These are phyloP conservation scores for Tiaroga cobitis DNA, from an alignment of 2,797 vertebrate species.

Conservation along the genomic window DNA sequence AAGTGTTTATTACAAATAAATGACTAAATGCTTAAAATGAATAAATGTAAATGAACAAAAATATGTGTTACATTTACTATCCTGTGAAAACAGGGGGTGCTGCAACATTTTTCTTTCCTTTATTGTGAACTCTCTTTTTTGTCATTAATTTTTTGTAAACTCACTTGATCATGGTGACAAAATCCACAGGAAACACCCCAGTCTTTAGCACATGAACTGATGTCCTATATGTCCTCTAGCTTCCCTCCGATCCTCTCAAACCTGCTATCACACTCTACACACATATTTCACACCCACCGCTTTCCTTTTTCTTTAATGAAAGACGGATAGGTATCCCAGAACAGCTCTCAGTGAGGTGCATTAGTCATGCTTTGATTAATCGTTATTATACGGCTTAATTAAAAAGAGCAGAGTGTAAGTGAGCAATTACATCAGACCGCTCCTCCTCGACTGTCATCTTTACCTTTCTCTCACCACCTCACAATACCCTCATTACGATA, in stretches of 20 bases:
- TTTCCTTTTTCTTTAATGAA: constrained; percentile 10
- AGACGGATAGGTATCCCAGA: constrained; percentile 14
- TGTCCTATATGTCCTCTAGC: constrained; percentile 28
- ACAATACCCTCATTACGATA: constrained; percentile 32
- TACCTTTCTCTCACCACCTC: constrained; percentile 30
- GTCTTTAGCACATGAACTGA: neutral
- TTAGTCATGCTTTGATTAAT: constrained; percentile 52
- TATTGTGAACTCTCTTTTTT: neutral
- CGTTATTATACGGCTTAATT: constrained; percentile 48
- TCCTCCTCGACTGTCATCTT: constrained; percentile 28
- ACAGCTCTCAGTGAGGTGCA: constrained; percentile 7
- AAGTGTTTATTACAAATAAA: too few species aligned
- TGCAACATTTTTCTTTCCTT: neutral
- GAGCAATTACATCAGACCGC: constrained; percentile 33
- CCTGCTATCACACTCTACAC: neutral
- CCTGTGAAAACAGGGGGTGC: too few species aligned
- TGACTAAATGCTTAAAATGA: too few species aligned
- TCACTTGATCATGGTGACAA: constrained; percentile 19
- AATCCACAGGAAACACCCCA: constrained; percentile 11
- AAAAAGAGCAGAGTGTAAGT: constrained; percentile 46
- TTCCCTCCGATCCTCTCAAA: constrained; percentile 10
- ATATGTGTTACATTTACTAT: too few species aligned
- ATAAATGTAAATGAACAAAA: too few species aligned
- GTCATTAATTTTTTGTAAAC: neutral
- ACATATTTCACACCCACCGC: constrained; percentile 2